Evolutionary conservation across 2,113 vertebrate genomes (phyloP).

Genomic region (Trogon melanurus): DNA sequence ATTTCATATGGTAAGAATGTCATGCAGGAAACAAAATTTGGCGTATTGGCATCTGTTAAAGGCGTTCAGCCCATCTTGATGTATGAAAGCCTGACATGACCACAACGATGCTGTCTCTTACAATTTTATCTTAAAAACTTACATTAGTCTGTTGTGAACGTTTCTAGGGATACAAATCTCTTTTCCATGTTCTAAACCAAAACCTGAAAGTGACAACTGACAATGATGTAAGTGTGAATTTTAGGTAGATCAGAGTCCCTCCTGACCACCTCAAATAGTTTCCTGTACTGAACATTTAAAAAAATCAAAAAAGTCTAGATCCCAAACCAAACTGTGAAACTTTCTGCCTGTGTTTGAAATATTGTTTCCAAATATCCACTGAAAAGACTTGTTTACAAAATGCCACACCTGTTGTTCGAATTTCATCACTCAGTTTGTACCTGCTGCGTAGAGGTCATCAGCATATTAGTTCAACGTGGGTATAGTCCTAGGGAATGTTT

Average conservation of each 20-base stretch:
- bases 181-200: constrained; percentile 65
- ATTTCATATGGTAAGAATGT: constrained; percentile 44
- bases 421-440: not conserved
- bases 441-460: not conserved
- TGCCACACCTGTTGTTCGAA: not conserved
- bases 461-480: not conserved
- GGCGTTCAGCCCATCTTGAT: not conserved
- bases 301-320: not conserved
- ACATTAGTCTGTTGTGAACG: constrained; percentile 50
- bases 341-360: not conserved
- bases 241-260: constrained; percentile 34
- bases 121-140: constrained; percentile 55
- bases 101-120: not conserved
- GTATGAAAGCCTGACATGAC: not conserved
- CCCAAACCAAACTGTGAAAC: not conserved
- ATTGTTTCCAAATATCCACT: constrained; percentile 3
- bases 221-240: constrained; percentile 61
- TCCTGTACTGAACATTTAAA: constrained; percentile 13
- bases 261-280: constrained; percentile 36
- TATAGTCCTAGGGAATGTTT: not conserved
- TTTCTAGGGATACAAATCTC: constrained; percentile 70
- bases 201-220: constrained; percentile 57
- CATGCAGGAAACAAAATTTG: constrained; percentile 34
- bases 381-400: constrained; percentile 35
- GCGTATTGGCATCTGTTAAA: not conserved